A percentile compares a stretch with the other conserved stretches of the same genome.
These are phyloP conservation scores for Macrobrachium nipponense DNA, from an alignment of 1,140 invertebrate species.

Conservation along the genomic window DNA sequence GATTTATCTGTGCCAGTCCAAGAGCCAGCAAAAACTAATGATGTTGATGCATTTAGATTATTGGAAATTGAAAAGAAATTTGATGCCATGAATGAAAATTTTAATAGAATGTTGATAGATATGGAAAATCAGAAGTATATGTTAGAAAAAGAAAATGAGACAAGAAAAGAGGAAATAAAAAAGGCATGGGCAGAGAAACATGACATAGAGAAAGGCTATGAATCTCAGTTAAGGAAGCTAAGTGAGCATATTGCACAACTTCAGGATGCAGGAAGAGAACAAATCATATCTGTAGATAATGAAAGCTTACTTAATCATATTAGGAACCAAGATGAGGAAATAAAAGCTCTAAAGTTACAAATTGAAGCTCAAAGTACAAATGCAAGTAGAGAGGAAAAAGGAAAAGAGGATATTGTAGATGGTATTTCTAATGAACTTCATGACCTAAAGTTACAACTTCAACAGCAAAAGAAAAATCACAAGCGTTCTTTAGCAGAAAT, in stretches of 20 bases:
- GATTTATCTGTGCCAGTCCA: neutral
- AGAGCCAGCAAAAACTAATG: conserved; percentile 37
- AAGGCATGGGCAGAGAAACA: conserved; percentile 50
- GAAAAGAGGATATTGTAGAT: conserved; percentile 22
- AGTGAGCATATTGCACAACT: conserved; percentile 31
- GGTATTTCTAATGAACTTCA: conserved; percentile 33
- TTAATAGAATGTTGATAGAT: conserved; percentile 31
- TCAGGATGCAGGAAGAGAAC: conserved; percentile 1
- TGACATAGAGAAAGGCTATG: conserved; percentile 18
- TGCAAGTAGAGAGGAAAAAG: conserved; percentile 24
- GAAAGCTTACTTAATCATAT: conserved; percentile 25
- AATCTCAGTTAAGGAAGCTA: conserved; percentile 37
- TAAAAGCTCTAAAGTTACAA: conserved; percentile 11
- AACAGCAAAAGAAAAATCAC: conserved; percentile 34
- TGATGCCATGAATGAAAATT: conserved; percentile 51
- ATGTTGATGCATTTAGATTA: conserved; percentile 47
- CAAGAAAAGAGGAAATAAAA: conserved; percentile 48
- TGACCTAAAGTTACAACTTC: conserved; percentile 31
- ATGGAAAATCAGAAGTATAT: conserved; percentile 51
- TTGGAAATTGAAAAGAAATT: conserved; percentile 53
- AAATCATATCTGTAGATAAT: neutral
- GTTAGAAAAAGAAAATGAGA: conserved; percentile 49
- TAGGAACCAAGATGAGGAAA: conserved; percentile 34
- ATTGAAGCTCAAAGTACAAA: conserved; percentile 20
- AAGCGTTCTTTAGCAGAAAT: conserved; percentile 35